Percentiles rank a stretch among this genome's conserved stretches.
Evolutionary conservation across 2,888 invertebrate species (phyloP).

Genomic region (Ophion slaviceki): DNA sequence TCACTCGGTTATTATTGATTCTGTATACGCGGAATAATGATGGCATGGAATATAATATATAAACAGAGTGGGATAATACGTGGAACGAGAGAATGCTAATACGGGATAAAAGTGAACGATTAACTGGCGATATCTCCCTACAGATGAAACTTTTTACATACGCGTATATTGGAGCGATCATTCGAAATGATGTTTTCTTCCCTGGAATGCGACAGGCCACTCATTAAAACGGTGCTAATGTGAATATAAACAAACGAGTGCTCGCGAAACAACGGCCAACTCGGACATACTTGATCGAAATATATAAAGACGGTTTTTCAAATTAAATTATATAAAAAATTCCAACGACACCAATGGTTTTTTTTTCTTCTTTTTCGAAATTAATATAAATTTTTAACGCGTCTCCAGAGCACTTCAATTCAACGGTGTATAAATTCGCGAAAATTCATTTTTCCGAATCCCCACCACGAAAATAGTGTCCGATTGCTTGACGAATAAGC

Average conservation of each 20-base stretch:
- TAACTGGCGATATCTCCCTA: constrained; percentile 1
- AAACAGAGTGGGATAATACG: constrained; percentile 30
- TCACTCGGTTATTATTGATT: constrained; percentile 36
- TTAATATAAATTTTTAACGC: neutral
- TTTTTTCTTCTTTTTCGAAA: neutral
- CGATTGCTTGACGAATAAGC: neutral
- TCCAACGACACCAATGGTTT: neutral
- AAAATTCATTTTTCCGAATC: neutral
- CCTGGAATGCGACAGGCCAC: neutral
- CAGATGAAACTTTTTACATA: neutral
- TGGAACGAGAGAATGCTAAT: neutral
- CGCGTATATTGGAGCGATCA: neutral
- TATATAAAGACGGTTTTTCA: neutral
- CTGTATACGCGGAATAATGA: constrained; percentile 46
- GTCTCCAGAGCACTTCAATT: neutral
- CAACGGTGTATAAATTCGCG: neutral
- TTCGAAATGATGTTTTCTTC: neutral
- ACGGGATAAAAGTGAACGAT: constrained; percentile 25
- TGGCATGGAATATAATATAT: constrained; percentile 9
- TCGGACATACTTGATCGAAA: neutral
- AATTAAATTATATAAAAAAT: neutral
- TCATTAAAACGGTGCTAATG: neutral
- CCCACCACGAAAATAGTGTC: neutral
- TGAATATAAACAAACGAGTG: neutral
- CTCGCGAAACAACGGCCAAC: neutral